Conservation (phyloP, 2,888 invertebrate species). For the Agrypnus murinus region DNA sequence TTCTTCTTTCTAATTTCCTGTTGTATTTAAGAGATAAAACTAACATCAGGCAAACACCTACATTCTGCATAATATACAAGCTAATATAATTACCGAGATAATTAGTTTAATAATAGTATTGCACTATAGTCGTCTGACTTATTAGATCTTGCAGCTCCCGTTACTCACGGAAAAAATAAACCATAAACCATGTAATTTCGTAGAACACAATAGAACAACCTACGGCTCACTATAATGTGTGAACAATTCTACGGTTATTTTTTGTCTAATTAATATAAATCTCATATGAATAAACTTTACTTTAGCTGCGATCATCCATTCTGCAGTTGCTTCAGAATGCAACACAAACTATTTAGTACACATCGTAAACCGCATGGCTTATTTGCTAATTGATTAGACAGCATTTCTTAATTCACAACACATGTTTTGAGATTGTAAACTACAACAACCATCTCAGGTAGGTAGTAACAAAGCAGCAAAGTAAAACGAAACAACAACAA, state of each 20-base stretch:
- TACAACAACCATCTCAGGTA: too few species aligned
- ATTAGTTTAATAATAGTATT: conserved; percentile 2
- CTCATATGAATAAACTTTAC: conserved; percentile 3
- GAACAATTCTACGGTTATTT: conserved; percentile 2
- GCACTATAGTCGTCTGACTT: neutral
- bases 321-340: conserved; percentile 6
- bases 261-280: neutral
- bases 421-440: too few species aligned
- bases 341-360: neutral
- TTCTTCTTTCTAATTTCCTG: too few species aligned
- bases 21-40: too few species aligned
- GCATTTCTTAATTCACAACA: too few species aligned
- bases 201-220: neutral
- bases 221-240: neutral
- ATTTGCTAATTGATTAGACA: too few species aligned
- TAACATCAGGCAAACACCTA: too few species aligned
- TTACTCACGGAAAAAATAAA: neutral
- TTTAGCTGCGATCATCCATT: neutral
- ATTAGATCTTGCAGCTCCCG: neutral
- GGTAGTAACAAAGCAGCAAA: too few species aligned
- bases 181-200: neutral
- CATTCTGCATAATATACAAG: too few species aligned
- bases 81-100: neutral
- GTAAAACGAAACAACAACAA: too few species aligned
- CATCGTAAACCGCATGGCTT: neutral